phyloP scores from a whole-genome alignment of 2,888 invertebrate genomes.

The Orgyia antiqua region DNA sequence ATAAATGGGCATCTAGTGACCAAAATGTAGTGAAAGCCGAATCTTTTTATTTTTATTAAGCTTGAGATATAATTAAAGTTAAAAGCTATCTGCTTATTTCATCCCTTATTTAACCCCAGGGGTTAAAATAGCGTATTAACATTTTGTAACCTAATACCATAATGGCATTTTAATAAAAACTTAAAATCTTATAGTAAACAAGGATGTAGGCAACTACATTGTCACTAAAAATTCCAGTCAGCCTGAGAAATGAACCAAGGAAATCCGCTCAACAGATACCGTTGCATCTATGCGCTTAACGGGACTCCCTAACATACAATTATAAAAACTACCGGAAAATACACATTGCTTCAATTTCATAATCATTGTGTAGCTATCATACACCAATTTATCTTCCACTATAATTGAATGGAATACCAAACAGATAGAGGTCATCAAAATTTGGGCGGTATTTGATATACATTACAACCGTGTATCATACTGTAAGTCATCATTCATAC shows the following conservation, averaged over 20 bases:
- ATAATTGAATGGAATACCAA: slow-evolving; percentile 18
- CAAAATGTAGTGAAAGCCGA: no score
- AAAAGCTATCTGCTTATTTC: no score
- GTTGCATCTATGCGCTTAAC: slow-evolving; percentile 52
- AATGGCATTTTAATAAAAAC: no score
- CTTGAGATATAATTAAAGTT: no score
- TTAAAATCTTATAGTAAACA: no score
- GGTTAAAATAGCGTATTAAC: no score
- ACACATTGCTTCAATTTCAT: slow-evolving; percentile 64
- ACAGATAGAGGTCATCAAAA: slow-evolving; percentile 23
- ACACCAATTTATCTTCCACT: slow-evolving; percentile 24
- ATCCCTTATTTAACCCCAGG: no score
- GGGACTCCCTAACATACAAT: slow-evolving; percentile 46
- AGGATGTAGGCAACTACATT: not conserved
- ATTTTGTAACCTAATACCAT: no score
- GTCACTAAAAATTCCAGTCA: slow-evolving; percentile 44
- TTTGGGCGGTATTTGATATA: slow-evolving; percentile 33
- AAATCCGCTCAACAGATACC: slow-evolving; percentile 54
- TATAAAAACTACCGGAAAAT: slow-evolving; percentile 54
- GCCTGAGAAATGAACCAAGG: slow-evolving; percentile 60
- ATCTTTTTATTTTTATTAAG: no score
- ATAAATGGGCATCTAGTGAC: no score
- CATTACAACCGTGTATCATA: slow-evolving; percentile 22
- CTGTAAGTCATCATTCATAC: slow-evolving; percentile 66
- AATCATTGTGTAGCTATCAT: slow-evolving; percentile 51